phyloP scores from a whole-genome alignment of 2,888 invertebrate genomes.

The Yponomeuta malinellus region DNA sequence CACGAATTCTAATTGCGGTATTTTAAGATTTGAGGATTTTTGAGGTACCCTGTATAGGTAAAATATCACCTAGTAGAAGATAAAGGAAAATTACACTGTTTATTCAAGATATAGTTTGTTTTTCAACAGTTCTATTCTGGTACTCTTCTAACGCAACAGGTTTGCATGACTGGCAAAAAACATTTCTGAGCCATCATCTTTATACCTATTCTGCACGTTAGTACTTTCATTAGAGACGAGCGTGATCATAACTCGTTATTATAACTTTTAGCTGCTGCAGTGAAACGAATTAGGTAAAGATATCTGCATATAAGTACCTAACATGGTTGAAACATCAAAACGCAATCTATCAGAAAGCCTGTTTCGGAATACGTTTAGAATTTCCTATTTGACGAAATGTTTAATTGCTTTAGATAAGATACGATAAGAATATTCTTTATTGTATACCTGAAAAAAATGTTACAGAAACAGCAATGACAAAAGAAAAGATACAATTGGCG shows the following conservation, averaged over 20 bases:
- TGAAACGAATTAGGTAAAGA: not conserved
- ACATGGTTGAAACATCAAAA: not conserved
- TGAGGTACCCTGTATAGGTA: no score
- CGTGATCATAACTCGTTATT: constrained; percentile 5
- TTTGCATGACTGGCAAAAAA: constrained; percentile 34
- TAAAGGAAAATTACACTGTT: not conserved
- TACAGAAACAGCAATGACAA: no score
- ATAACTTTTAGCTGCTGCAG: not conserved
- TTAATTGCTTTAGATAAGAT: no score
- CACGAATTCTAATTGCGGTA: no score
- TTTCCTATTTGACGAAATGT: no score
- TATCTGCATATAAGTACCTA: not conserved
- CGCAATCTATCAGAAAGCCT: not conserved
- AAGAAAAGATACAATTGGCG: no score
- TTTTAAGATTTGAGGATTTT: no score
- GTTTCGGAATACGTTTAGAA: no score
- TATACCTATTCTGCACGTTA: not conserved
- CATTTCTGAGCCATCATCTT: constrained; percentile 3
- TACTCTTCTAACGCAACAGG: constrained; percentile 34
- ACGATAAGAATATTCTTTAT: no score
- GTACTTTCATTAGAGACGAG: constrained; percentile 6
- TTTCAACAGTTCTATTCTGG: constrained; percentile 13
- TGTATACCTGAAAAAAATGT: no score
- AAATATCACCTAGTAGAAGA: no score
- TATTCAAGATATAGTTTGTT: not conserved